Conservation (phyloP, 2,888 invertebrate species). For the Pyrocoelia pectoralis region DNA sequence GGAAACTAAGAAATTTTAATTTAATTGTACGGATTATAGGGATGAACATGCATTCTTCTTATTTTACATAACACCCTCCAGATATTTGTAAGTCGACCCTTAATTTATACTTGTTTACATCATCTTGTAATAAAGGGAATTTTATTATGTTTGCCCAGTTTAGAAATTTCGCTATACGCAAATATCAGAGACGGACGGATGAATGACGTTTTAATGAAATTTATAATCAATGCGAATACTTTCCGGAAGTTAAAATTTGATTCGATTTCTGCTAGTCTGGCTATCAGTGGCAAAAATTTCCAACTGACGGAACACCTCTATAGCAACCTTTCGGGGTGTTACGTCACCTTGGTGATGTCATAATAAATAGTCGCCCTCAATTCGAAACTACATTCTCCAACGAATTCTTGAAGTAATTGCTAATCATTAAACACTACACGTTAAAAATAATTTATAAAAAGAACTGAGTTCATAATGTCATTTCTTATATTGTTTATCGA, state of each 20-base stretch:
- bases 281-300: constrained; percentile 40
- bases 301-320: constrained; percentile 53
- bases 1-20: too few relatives aligned
- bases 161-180: constrained; percentile 2
- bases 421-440: too few relatives aligned
- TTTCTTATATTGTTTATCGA: too few relatives aligned
- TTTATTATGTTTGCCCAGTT: constrained; percentile 23
- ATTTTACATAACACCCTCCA: constrained; percentile 23
- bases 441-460: too few relatives aligned
- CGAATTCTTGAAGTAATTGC: too few relatives aligned
- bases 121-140: constrained; percentile 33
- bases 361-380: constrained; percentile 45
- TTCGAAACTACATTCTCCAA: constrained; percentile 33
- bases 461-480: too few relatives aligned
- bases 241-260: constrained; percentile 10
- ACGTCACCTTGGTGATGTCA: constrained; percentile 55
- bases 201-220: neutral
- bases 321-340: constrained; percentile 57
- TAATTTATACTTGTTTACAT: constrained; percentile 36
- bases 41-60: neutral
- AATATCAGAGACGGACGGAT: neutral
- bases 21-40: neutral
- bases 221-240: neutral
- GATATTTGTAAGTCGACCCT: constrained; percentile 31
- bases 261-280: constrained; percentile 10